Evolutionary conservation across 1,140 invertebrate genomes (phyloP), one percentile per base, ranked within the genome.

Genomic region (Lineus longissimus): DNA sequence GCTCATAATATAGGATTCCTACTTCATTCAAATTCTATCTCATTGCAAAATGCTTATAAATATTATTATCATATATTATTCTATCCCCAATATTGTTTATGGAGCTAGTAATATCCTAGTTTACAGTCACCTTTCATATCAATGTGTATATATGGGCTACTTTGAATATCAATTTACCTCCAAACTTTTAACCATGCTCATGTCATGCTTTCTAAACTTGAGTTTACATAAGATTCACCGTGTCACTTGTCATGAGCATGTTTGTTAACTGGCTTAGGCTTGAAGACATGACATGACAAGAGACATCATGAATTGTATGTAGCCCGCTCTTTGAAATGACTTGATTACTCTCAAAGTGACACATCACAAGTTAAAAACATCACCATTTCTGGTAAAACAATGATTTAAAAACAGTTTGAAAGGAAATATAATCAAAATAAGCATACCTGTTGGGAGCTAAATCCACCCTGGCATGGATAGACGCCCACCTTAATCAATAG

Each of bases 381-480:
- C 17, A 19, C 22, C 22, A 33, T 23, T 31, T 6, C 13, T 25
- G 33, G 6, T 29, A 19, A 6, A 4, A 25, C 13, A 7, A 22
- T 4, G 19, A n/a, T 22, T 6, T 13, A 6, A 29, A 22, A 33
- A 4, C 9, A 15, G 6, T 6, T 19, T 19, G 19, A 45, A 30
- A 9, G 17, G n/a, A 13, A n/a, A 7, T 15, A 25, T 9, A 19
- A 4, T 25, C 17, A 31, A 31, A 29, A 23, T 51, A 13, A 1
- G 54, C 61, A 70, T 76, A 86, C 85, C 81, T 87, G 84, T 67
- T 78, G 85, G 25, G 82, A 77, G 68, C 86, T 88, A 23, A 89
- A 76, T 61, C 85, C 86, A 7, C 81, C 76, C 82, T 93, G 91
- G 77, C 92, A 94, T 56, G 81, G 81, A 80, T 91, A 94, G 54